phyloP scores from a whole-genome alignment of 1,140 invertebrate species.

The Penaeus indicus region DNA sequence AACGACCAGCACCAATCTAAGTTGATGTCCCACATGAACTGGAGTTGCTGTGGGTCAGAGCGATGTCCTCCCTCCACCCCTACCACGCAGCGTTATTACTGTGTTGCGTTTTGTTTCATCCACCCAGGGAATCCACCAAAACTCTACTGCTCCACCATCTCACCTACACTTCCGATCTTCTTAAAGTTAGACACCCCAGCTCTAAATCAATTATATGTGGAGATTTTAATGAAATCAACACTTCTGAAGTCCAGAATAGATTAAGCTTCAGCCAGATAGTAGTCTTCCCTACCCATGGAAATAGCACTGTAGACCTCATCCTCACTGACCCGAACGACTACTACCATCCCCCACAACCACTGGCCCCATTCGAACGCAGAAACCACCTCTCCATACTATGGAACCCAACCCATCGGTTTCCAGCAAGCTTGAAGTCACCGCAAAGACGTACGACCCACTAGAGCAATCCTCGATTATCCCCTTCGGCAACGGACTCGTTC shows the following conservation, averaged over 20 bases:
- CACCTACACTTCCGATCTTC: not conserved
- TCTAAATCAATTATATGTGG: not conserved
- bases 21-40: too few species aligned
- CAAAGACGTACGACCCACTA: too few species aligned
- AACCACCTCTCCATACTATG: not conserved
- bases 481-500: not conserved
- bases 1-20: too few species aligned
- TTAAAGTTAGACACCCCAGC: not conserved
- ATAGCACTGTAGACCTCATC: not conserved
- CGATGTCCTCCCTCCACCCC: not conserved
- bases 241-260: not conserved
- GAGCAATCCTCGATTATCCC: not conserved
- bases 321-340: not conserved
- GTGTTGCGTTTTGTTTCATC: not conserved
- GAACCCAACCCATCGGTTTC: not conserved
- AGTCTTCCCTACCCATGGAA: not conserved
- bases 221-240: conserved; percentile 13
- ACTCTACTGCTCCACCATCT: not conserved
- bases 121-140: not conserved
- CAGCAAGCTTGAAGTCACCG: not conserved
- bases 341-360: not conserved
- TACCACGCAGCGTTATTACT: not conserved
- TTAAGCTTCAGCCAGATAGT: not conserved
- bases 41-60: too few species aligned
- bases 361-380: too few species aligned